Base-by-base conservation (phyloP, 2,888 invertebrate species). In the Caenorhabditis drosophilae region DNA sequence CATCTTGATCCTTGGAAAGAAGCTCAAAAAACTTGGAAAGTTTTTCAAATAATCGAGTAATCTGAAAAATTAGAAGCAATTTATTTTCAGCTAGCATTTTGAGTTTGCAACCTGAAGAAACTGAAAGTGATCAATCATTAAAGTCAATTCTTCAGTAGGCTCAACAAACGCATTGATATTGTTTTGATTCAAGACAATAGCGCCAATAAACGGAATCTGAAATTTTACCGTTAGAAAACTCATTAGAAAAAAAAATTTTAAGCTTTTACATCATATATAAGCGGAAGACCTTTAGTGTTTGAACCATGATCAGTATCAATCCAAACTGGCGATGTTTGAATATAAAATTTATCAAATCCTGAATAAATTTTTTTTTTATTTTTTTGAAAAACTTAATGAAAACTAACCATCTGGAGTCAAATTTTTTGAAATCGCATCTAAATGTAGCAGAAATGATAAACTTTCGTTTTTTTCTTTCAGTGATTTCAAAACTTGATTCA, bases 111-210 rank as follows among this genome's bases (percentile, higher is more conserved):
- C 67, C 55, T 77, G 76, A 23, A 80, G 59, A 27, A 79, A 75
- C 53, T 83, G 82, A 55, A 77, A 83, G 59, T 82, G 83, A 60
- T 83, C 81, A 27, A 83, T 48, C 11, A 70, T 50, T 9, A 77
- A 40, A 4, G 70, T 61, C n/a, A 81, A 44, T 4, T 71, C 61
- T n/a, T 67, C 67, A 6, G 55, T 60, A 7, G 80, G 75, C 46
- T 77, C 77, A 0, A 73, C 64, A 27, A 59, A 63, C 11, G 69
- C 34, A 49, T 63, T 67, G 18, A 73, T 49, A n/a, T 49, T 26
- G 23, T 71, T 72, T 18, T 55, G 45, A 25, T 69, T 46, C 12
- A 69, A 18, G 11, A 66, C 53, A 7, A 67, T 38, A 16, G 61
- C 59, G 26, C 70, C 76, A 41, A 56, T 46, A 25, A 78, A 50